A percentile compares a stretch with the other conserved stretches of the same genome.
These are phyloP conservation scores for Melitaea cinxia DNA, from an alignment of 1,140 invertebrate species.

Conservation along the genomic window DNA sequence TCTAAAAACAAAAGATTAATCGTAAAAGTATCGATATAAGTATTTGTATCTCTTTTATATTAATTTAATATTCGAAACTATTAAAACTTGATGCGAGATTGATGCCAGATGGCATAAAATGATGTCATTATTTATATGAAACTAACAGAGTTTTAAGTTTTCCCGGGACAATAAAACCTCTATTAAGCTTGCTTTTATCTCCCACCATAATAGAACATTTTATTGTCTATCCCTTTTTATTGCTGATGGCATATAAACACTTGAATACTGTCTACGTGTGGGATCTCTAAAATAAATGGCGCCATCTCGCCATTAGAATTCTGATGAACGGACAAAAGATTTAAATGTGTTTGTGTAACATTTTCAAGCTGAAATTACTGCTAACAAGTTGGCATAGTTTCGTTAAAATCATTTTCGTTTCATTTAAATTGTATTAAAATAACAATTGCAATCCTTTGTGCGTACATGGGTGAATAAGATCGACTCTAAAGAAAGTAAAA, in stretches of 20 bases:
- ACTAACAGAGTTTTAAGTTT: slow-evolving; percentile 35
- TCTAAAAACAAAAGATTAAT: too few relatives aligned
- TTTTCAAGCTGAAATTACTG: background rate
- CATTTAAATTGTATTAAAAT: too few relatives aligned
- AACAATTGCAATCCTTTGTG: too few relatives aligned
- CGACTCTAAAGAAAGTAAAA: too few relatives aligned
- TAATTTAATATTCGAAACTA: background rate
- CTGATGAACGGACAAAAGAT: slow-evolving; percentile 28
- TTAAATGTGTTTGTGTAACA: slow-evolving; percentile 21
- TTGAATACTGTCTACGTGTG: slow-evolving; percentile 32
- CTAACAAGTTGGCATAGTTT: background rate
- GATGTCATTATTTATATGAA: slow-evolving; percentile 27
- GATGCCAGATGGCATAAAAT: background rate
- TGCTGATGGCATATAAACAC: slow-evolving; percentile 41
- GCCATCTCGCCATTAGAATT: slow-evolving; percentile 28
- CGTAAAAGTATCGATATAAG: too few relatives aligned
- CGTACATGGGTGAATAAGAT: too few relatives aligned
- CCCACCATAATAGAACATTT: slow-evolving; percentile 38
- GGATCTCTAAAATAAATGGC: slow-evolving; percentile 37
- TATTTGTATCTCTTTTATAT: too few relatives aligned
- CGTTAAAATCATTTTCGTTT: too few relatives aligned
- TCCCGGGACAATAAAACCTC: slow-evolving; percentile 32
- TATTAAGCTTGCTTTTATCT: slow-evolving; percentile 38
- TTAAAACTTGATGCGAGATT: background rate
- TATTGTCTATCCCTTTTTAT: slow-evolving; percentile 40